Percentiles rank a stretch among this genome's conserved stretches.
These are phyloP conservation scores for Rhadina sibilatrix DNA, from an alignment of 2,113 vertebrate genomes.

Conservation along the genomic window DNA sequence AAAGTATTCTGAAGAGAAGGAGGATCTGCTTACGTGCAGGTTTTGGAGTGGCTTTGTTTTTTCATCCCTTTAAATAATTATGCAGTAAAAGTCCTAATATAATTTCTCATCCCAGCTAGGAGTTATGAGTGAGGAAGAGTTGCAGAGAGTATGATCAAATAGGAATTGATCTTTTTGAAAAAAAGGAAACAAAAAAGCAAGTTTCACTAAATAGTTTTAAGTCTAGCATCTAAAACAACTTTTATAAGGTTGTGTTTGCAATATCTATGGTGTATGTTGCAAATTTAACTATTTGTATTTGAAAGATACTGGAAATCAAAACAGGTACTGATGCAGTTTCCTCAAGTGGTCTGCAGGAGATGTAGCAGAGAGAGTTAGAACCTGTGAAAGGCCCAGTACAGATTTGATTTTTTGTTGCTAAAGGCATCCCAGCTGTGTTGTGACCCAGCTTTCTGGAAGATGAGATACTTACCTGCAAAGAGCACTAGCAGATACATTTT, in stretches of 20 bases:
- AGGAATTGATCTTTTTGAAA: neutral
- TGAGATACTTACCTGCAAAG: conserved; percentile 79
- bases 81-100: neutral
- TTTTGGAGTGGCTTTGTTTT: neutral
- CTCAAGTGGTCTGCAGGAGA: neutral
- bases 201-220: neutral
- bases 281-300: neutral
- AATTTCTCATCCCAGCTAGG: neutral
- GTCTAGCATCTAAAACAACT: neutral
- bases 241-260: neutral
- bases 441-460: neutral
- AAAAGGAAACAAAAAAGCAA: neutral
- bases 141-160: neutral
- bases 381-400: neutral
- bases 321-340: neutral
- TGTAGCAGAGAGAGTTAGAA: too few relatives aligned
- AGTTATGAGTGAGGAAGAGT: neutral
- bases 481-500: conserved; percentile 81
- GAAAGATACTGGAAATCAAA: neutral
- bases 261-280: neutral
- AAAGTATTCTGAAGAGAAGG: neutral
- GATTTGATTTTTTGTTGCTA: neutral
- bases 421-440: neutral
- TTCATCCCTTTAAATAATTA: neutral
- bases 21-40: neutral